These are phyloP conservation scores for Forpus xanthops DNA, from an alignment of 2,797 vertebrate genomes.

Conservation along the genomic window DNA sequence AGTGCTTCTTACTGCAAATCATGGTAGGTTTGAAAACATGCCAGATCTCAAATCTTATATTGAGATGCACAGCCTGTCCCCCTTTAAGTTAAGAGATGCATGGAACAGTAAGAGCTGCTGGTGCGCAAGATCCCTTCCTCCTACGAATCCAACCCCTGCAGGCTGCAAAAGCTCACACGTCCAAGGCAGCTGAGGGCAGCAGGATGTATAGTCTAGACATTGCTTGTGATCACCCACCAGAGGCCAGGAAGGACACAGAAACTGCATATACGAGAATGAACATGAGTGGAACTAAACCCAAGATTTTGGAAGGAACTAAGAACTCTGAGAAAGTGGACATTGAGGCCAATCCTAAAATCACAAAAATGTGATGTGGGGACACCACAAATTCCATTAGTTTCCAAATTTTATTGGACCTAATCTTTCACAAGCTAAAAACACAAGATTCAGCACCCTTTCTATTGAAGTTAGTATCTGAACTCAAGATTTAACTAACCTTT, in stretches of 20 bases:
- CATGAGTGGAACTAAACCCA: not conserved
- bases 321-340: not conserved
- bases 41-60: not conserved
- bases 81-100: fast-evolving
- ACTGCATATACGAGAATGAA: not conserved
- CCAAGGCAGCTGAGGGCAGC: not conserved
- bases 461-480: not conserved
- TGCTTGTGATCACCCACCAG: not conserved
- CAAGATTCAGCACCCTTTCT: not conserved
- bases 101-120: not conserved
- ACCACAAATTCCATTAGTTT: not conserved
- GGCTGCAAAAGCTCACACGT: not conserved
- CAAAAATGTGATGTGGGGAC: not conserved
- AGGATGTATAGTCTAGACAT: not conserved
- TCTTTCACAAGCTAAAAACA: not conserved
- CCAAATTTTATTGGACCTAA: not conserved
- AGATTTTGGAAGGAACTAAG: not conserved
- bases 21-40: not conserved
- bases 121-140: not conserved
- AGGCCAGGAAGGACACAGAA: not conserved
- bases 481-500: not conserved
- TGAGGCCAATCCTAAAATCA: not conserved
- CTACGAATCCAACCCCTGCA: not conserved
- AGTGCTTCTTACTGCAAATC: not conserved
- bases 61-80: fast-evolving